A percentile compares a stretch with the other conserved stretches of the same genome.
Conservation (phyloP, 2,888 invertebrate genomes). For the Callimorpha dominula region DNA sequence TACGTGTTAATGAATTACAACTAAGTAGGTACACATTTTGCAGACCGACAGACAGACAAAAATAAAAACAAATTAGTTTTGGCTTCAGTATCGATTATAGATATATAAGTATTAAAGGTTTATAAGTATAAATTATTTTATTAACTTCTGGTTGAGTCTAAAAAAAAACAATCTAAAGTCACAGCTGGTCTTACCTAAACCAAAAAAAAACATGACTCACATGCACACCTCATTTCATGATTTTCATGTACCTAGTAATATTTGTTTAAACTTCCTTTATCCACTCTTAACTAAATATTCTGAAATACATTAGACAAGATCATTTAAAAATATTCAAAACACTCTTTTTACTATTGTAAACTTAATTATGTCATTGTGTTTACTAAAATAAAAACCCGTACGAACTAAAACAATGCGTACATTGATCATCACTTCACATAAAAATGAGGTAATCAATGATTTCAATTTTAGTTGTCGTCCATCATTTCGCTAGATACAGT, state of each 20-base stretch:
- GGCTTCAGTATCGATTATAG: too few relatives aligned
- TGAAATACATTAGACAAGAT: neutral
- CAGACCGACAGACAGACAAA: too few relatives aligned
- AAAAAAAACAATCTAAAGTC: too few relatives aligned
- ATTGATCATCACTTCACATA: constrained; percentile 8
- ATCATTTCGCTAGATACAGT: neutral
- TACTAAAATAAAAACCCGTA: constrained; percentile 6
- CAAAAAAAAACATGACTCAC: too few relatives aligned
- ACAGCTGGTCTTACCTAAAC: too few relatives aligned
- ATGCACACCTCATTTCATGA: neutral
- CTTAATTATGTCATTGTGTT: constrained; percentile 11
- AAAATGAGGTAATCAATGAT: constrained; percentile 8
- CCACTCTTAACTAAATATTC: neutral
- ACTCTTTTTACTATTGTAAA: constrained; percentile 14
- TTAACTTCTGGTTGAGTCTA: too few relatives aligned
- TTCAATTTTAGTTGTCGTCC: constrained; percentile 3
- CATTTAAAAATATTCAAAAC: constrained; percentile 1
- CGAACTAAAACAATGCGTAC: constrained; percentile 12
- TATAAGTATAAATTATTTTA: too few relatives aligned
- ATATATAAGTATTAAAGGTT: too few relatives aligned
- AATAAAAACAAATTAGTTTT: too few relatives aligned
- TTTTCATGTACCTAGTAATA: neutral
- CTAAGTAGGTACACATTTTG: too few relatives aligned
- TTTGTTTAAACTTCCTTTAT: neutral
- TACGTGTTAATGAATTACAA: too few relatives aligned